These are phyloP conservation scores for Dione juno DNA, from an alignment of 2,888 invertebrate genomes.

Conservation along the genomic window DNA sequence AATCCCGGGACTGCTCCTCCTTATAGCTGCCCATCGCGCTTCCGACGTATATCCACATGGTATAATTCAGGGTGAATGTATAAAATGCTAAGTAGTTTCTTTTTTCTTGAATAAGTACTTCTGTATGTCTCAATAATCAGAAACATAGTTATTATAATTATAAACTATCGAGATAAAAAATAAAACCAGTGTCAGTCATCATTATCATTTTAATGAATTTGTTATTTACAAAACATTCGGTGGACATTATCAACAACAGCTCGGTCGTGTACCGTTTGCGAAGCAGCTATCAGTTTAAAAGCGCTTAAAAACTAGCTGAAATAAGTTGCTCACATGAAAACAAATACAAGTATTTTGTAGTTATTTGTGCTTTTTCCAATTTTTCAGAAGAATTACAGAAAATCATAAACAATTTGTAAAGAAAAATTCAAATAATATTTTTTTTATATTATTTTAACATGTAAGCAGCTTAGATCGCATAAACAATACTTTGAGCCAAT, in stretches of 20 bases:
- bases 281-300: constrained; percentile 47
- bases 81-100: too few relatives aligned
- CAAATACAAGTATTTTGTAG: not conserved
- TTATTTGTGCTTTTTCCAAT: constrained; percentile 20
- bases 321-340: constrained; percentile 46
- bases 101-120: too few relatives aligned
- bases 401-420: not conserved
- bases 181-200: constrained; percentile 68
- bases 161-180: constrained; percentile 41
- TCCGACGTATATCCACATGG: too few relatives aligned
- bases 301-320: constrained; percentile 41
- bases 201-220: constrained; percentile 77
- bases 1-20: too few relatives aligned
- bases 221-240: constrained; percentile 80
- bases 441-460: constrained; percentile 26
- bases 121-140: not conserved
- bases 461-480: constrained; percentile 46
- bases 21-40: too few relatives aligned
- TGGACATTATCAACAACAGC: constrained; percentile 72
- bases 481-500: constrained; percentile 79
- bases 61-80: too few relatives aligned
- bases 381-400: not conserved
- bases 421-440: not conserved
- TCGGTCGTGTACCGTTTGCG: constrained; percentile 46
- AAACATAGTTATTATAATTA: not conserved